These are phyloP conservation scores for Varanus komodoensis DNA, from an alignment of 2,113 vertebrate genomes.

Conservation along the genomic window DNA sequence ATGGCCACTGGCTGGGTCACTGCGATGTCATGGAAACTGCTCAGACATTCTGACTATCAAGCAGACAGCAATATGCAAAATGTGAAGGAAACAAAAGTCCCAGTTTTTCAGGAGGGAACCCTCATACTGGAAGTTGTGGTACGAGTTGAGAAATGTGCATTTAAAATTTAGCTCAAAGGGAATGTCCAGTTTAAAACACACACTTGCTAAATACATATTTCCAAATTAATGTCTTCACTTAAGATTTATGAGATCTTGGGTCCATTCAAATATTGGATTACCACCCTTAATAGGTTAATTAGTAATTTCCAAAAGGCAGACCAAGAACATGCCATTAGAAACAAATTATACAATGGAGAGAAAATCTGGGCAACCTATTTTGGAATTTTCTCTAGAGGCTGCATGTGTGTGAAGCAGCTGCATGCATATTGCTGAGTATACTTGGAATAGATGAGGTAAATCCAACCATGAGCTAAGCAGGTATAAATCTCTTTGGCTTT, in stretches of 20 bases:
- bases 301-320: not conserved
- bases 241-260: not conserved
- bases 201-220: constrained; percentile 3
- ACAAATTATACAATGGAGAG: not conserved
- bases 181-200: not conserved
- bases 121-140: not conserved
- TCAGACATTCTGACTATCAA: not conserved
- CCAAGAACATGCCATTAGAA: not conserved
- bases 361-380: not conserved
- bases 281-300: not conserved
- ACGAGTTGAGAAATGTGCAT: not conserved
- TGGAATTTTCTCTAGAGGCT: not conserved
- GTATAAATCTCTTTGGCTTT: not conserved
- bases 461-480: not conserved
- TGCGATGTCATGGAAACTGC: not conserved
- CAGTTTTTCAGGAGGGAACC: not conserved
- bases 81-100: not conserved
- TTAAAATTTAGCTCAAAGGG: not conserved
- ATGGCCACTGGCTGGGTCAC: not conserved
- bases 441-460: not conserved
- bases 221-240: not conserved
- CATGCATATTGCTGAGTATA: not conserved
- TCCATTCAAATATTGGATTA: not conserved
- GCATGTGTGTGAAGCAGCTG: not conserved
- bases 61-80: not conserved